These are phyloP conservation scores for Hyles euphorbiae DNA, from an alignment of 1,140 invertebrate species.

Conservation along the genomic window DNA sequence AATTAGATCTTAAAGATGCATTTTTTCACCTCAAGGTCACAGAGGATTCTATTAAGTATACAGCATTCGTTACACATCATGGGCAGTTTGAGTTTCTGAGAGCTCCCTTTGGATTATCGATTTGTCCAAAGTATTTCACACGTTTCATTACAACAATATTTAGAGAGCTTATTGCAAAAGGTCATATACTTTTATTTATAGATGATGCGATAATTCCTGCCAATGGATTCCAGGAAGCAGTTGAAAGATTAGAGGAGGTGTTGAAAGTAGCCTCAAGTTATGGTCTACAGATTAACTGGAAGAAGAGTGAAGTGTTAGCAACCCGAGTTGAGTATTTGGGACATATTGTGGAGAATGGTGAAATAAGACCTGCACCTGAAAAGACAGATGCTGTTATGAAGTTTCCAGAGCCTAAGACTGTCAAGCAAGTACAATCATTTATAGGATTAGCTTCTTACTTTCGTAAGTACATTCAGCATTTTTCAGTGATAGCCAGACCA, in stretches of 20 bases:
- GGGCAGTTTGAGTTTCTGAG: conserved; percentile 21
- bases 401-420: conserved; percentile 30
- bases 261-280: conserved; percentile 30
- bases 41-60: conserved; percentile 20
- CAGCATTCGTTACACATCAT: conserved; percentile 16
- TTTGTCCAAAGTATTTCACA: conserved; percentile 23
- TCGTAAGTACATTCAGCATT: conserved; percentile 30
- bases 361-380: conserved; percentile 8
- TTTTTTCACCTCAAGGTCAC: not conserved
- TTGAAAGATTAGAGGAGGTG: conserved; percentile 16
- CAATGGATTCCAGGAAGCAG: conserved; percentile 4
- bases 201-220: conserved; percentile 22
- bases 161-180: conserved; percentile 17
- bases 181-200: conserved; percentile 16
- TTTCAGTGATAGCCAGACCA: conserved; percentile 23
- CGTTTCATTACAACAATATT: conserved; percentile 24
- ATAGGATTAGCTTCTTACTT: conserved; percentile 42
- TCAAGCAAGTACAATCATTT: conserved; percentile 42
- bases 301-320: not conserved
- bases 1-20: too few relatives aligned
- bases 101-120: conserved; percentile 22
- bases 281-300: conserved; percentile 43
- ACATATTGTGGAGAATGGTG: conserved; percentile 12
- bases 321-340: conserved; percentile 21
- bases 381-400: conserved; percentile 35